Evolutionary conservation across 2,888 invertebrate genomes (phyloP).

Genomic region (Apodemia mormo): DNA sequence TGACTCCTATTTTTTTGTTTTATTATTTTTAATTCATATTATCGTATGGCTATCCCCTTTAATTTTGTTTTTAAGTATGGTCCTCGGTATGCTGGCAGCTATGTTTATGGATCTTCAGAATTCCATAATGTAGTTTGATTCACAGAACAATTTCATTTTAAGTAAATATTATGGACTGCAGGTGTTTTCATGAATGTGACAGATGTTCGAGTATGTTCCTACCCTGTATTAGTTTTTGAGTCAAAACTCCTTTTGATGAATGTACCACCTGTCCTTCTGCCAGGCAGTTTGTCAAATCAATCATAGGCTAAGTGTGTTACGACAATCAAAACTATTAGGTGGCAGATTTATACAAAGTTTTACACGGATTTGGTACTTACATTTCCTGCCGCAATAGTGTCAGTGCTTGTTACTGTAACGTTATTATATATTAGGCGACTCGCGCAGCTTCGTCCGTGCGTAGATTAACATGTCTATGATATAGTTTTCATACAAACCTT

Average conservation of each 20-base stretch:
- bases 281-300: no score
- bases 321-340: no score
- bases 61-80: constrained; percentile 82
- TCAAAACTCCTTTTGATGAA: not conserved
- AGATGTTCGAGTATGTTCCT: constrained; percentile 50
- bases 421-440: no score
- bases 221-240: not conserved
- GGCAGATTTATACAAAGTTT: no score
- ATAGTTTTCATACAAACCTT: no score
- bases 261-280: no score
- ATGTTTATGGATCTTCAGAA: constrained; percentile 65
- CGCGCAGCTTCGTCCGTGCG: no score
- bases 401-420: no score
- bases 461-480: no score
- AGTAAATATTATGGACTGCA: constrained; percentile 62
- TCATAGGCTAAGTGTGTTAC: no score
- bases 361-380: no score
- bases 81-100: constrained; percentile 69
- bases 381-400: no score
- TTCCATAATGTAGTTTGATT: constrained; percentile 66
- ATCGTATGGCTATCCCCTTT: constrained; percentile 81
- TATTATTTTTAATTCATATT: constrained; percentile 82
- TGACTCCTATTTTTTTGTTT: constrained; percentile 80
- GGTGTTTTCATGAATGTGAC: constrained; percentile 66
- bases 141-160: constrained; percentile 71